A percentile compares a stretch with the other conserved stretches of the same genome.
phyloP scores from a whole-genome alignment of 2,797 vertebrate species.

The Coregonus sp. region DNA sequence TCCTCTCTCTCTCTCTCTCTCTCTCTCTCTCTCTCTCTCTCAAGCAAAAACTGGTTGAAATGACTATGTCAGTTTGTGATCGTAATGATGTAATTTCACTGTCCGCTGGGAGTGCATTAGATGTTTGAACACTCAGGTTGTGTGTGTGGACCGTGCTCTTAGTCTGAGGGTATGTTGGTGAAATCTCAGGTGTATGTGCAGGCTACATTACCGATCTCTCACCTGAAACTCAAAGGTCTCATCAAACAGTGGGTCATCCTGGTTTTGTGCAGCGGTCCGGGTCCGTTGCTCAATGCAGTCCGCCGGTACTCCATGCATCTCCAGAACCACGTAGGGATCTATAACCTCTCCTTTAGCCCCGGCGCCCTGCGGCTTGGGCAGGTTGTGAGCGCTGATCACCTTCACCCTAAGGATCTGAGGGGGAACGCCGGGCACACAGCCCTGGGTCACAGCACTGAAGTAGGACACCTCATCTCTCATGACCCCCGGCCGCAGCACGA shows the following conservation, averaged over 20 bases:
- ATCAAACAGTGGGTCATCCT: slow-evolving; percentile 95
- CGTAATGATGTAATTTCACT: too few species aligned
- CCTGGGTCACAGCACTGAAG: slow-evolving; percentile 95
- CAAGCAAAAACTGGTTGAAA: too few species aligned
- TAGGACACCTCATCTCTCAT: slow-evolving; percentile 97
- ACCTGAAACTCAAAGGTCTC: slow-evolving; percentile 97
- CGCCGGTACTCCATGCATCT: slow-evolving; percentile 93
- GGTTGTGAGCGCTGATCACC: slow-evolving; percentile 95
- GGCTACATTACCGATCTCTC: slow-evolving; percentile 13
- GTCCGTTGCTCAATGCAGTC: slow-evolving; percentile 95
- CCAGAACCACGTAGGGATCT: slow-evolving; percentile 95
- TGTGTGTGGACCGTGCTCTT: background rate
- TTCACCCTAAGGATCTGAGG: slow-evolving; percentile 92
- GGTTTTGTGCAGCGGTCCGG: slow-evolving; percentile 95
- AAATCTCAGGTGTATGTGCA: background rate
- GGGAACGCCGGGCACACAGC: slow-evolving; percentile 92
- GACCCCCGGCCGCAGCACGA: slow-evolving; percentile 88
- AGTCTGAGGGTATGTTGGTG: background rate
- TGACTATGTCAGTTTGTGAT: too few species aligned
- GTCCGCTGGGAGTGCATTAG: background rate
- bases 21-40: too few species aligned
- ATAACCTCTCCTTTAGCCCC: slow-evolving; percentile 97
- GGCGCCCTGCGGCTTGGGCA: slow-evolving; percentile 95
- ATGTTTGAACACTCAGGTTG: background rate
- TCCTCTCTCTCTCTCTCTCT: too few species aligned